Evolutionary conservation across 2,888 invertebrate species (phyloP).

Genomic region (Chymomyza caudatula): DNA sequence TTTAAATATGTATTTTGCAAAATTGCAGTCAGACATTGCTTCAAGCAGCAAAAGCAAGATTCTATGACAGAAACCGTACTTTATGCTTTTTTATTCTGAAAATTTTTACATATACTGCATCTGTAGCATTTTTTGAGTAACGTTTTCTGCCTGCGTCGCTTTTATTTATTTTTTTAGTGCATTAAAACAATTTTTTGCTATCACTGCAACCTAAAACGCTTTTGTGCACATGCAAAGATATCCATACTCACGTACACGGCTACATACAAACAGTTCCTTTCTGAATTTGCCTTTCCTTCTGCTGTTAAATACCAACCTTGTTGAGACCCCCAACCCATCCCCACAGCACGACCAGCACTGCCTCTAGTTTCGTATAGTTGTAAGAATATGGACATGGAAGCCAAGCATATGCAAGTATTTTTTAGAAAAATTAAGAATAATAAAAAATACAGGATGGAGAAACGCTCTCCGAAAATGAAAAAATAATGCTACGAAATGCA

Average conservation of each 20-base stretch:
- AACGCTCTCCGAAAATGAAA: constrained; percentile 46
- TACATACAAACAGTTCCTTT: background rate
- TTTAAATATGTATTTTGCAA: too few species aligned
- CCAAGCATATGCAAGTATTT: constrained; percentile 22
- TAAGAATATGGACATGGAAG: background rate
- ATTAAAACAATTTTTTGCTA: constrained; percentile 42
- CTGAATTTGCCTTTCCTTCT: constrained; percentile 23
- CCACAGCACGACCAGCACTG: too few species aligned
- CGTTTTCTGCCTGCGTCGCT: background rate
- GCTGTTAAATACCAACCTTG: background rate
- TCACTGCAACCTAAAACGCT: constrained; percentile 48
- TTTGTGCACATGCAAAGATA: constrained; percentile 22
- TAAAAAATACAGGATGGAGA: constrained; percentile 33
- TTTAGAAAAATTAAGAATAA: constrained; percentile 47
- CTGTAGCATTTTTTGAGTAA: background rate
- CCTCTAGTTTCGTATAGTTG: too few species aligned
- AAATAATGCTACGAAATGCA: constrained; percentile 43
- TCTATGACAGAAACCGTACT: background rate
- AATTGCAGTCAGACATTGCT: too few species aligned
- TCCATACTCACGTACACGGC: constrained; percentile 8
- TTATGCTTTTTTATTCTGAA: background rate
- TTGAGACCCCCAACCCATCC: background rate
- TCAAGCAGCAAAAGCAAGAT: too few species aligned
- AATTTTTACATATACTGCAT: background rate
- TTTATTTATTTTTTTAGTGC: constrained; percentile 15